phyloP scores from a whole-genome alignment of 2,113 vertebrate species.

The Tinamus guttatus region DNA sequence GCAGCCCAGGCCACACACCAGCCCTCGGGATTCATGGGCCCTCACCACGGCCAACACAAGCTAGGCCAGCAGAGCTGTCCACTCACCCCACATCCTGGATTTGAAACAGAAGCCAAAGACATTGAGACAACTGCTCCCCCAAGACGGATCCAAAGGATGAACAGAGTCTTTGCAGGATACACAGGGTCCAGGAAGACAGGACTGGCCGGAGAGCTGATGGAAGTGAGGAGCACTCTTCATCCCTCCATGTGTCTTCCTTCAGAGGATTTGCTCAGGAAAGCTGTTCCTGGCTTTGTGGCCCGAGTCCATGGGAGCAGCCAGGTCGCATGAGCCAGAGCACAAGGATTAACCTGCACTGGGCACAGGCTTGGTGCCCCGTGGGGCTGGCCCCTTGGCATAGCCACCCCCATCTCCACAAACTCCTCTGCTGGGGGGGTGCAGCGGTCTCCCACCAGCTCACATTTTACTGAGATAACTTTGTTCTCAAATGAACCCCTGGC shows the following conservation, averaged over 20 bases:
- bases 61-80: fast-evolving
- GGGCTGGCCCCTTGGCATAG: too few species aligned
- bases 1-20: too few species aligned
- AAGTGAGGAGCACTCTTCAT: background rate
- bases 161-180: background rate
- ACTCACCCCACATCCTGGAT: background rate
- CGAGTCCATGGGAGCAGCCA: background rate
- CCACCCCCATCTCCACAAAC: background rate
- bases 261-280: background rate
- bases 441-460: fast-evolving
- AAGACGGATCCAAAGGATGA: fast-evolving
- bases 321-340: too few species aligned
- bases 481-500: background rate
- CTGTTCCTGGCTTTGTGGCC: background rate
- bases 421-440: fast-evolving
- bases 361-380: too few species aligned
- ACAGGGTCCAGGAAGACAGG: background rate
- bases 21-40: too few species aligned
- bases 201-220: fast-evolving
- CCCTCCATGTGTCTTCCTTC: background rate
- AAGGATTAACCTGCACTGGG: too few species aligned
- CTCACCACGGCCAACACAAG: too few species aligned
- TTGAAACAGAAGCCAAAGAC: fast-evolving
- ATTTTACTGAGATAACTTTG: background rate
- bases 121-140: background rate